Base-by-base conservation (phyloP, 92 coral and sea anemone species). In the Phenganax marumi region DNA sequence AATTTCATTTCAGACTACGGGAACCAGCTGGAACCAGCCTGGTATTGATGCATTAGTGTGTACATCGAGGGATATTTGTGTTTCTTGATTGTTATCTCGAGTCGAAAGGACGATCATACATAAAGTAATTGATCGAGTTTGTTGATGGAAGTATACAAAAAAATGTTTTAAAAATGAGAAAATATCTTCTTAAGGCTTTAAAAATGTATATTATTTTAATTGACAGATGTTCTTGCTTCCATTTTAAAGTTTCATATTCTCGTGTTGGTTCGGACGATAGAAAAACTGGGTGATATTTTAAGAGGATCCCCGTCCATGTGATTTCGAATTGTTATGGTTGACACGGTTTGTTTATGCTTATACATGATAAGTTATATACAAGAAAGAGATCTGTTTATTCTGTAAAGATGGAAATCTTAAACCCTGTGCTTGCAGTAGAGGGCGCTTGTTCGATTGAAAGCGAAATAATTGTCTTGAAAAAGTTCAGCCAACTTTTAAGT, bases 401-500 rank as follows among this genome's bases (percentile, higher is more conserved):
- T 21, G 11, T 53, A 12, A 54, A 22, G 72, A 65, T 86, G 89
- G 86, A 81, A 21, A 68, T 60, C 77, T 86, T 86, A 73, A 81
- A 84, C 26, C 86, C 80, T 17, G 78, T 75, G 52, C 16, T 77
- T 4, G 82, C 84, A 43, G 66, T 95, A 49, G 86, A 87, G 68
- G 85, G 52, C 70, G 93, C 91, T 18, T 80, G 84, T 53, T 81
- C 84, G 26, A 88, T 90, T 13, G 98, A 95, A 76, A 92, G 87
- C 78, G 98, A 95, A 68, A 85, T 95, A 19, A 77, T 60, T 80
- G 76, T 85, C 62, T 90, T 95, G 76, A 92, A 89, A 85, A 82
- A 85, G 74, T 79, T 92, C 51, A 84, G 91, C 84, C 87, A 82
- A 50, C 48, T 78, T 79, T 69, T 92, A 8, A 61, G 70, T 25